These are phyloP conservation scores for Hemithea aestivaria DNA, from an alignment of 2,888 invertebrate species.

Conservation along the genomic window DNA sequence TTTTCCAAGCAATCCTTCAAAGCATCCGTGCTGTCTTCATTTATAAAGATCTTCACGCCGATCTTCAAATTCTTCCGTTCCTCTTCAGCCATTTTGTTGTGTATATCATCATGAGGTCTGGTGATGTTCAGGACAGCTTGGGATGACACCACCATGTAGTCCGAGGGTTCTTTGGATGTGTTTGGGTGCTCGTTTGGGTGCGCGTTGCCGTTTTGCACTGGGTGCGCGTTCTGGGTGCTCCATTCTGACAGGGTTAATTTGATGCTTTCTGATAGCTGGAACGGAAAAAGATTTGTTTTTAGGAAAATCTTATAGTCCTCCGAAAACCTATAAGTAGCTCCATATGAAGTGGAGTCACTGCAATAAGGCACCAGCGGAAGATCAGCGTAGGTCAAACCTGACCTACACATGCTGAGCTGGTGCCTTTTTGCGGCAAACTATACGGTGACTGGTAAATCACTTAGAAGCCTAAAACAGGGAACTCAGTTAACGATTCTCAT, in stretches of 20 bases:
- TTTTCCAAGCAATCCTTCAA: constrained; percentile 86
- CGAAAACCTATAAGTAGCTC: too few relatives aligned
- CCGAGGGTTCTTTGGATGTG: constrained; percentile 41
- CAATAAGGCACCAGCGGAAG: too few relatives aligned
- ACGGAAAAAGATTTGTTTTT: too few relatives aligned
- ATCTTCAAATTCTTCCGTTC: constrained; percentile 88
- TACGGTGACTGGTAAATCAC: too few relatives aligned
- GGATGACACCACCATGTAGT: constrained; percentile 53
- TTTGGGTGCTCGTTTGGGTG: constrained; percentile 35
- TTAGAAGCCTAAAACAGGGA: too few relatives aligned
- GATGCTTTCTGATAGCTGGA: constrained; percentile 72
- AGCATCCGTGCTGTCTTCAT: constrained; percentile 81
- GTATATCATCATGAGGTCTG: constrained; percentile 81
- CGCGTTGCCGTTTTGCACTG: constrained; percentile 50
- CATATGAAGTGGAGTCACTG: too few relatives aligned
- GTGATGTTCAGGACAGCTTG: constrained; percentile 74
- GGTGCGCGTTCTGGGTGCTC: constrained; percentile 49
- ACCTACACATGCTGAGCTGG: too few relatives aligned
- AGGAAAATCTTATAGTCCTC: too few relatives aligned
- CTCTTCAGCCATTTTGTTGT: constrained; percentile 82
- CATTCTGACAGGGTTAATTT: constrained; percentile 71
- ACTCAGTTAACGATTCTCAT: too few relatives aligned
- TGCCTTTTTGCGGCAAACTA: too few relatives aligned
- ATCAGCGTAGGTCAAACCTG: too few relatives aligned
- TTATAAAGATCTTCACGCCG: constrained; percentile 92